These are phyloP conservation scores for Apodemia duryi DNA, from an alignment of 2,888 invertebrate genomes.

Conservation along the genomic window DNA sequence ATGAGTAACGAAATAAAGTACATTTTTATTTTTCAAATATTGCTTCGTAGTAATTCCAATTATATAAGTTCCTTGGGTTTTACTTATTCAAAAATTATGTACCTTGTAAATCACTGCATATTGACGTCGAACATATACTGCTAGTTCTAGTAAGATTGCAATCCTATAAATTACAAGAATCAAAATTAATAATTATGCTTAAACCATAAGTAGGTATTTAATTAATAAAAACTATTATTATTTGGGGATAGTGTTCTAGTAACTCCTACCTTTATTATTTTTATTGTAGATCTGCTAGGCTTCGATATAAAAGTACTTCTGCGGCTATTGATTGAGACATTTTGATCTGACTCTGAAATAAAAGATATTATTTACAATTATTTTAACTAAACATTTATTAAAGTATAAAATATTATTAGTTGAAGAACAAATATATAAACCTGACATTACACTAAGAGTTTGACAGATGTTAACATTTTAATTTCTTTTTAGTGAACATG, in stretches of 20 bases:
- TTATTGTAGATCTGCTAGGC: slow-evolving; percentile 61
- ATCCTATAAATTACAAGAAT: slow-evolving; percentile 47
- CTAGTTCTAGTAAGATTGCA: slow-evolving; percentile 52
- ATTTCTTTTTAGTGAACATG: slow-evolving; percentile 32
- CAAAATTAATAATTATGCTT: slow-evolving; percentile 18
- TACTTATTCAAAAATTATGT: slow-evolving; percentile 21
- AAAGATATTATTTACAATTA: slow-evolving; percentile 29
- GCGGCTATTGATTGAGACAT: slow-evolving; percentile 69
- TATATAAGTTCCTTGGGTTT: background rate
- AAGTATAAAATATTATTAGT: background rate
- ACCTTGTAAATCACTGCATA: slow-evolving; percentile 62
- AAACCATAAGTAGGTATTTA: background rate
- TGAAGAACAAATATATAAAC: slow-evolving; percentile 41
- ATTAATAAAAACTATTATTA: slow-evolving; percentile 5
- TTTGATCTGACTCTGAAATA: slow-evolving; percentile 64
- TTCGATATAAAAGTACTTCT: slow-evolving; percentile 67
- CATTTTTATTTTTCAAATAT: too few relatives aligned
- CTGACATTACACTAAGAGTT: slow-evolving; percentile 78
- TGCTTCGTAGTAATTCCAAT: too few relatives aligned
- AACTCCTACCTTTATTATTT: slow-evolving; percentile 61
- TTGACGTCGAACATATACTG: slow-evolving; percentile 45
- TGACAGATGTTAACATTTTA: slow-evolving; percentile 61
- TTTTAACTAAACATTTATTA: slow-evolving; percentile 25
- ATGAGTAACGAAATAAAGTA: too few relatives aligned
- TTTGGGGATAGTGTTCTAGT: slow-evolving; percentile 10